Conservation (phyloP, 2,797 vertebrate species). For the Atherinosoma microstoma region DNA sequence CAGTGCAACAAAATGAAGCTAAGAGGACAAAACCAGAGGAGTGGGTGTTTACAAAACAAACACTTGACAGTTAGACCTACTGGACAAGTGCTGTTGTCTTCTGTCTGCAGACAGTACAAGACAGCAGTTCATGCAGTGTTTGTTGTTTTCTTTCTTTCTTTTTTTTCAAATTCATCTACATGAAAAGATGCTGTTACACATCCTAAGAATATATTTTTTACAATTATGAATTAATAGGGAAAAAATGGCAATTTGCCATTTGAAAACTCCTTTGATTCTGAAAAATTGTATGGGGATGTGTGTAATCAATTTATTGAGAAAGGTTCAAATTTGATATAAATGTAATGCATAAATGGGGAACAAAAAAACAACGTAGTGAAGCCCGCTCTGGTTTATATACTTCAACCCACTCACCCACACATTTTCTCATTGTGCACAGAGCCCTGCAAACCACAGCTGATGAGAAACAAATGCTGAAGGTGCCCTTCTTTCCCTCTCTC, state of each 20-base stretch:
- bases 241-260: no score
- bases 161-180: neutral
- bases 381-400: neutral
- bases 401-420: slow-evolving; percentile 41
- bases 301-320: no score
- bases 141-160: slow-evolving; percentile 3
- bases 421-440: slow-evolving; percentile 30
- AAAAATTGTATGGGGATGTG: no score
- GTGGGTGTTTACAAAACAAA: slow-evolving; percentile 72
- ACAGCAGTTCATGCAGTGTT: slow-evolving; percentile 17
- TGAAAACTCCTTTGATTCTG: no score
- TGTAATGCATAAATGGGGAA: no score
- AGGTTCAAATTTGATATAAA: no score
- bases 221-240: no score
- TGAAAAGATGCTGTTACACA: neutral
- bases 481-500: slow-evolving; percentile 21
- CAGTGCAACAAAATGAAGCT: slow-evolving; percentile 41
- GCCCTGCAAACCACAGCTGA: slow-evolving; percentile 38
- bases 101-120: slow-evolving; percentile 22
- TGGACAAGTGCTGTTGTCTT: slow-evolving; percentile 59
- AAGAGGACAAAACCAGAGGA: slow-evolving; percentile 38
- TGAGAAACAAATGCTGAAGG: slow-evolving; percentile 26
- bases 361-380: no score
- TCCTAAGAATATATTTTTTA: no score
- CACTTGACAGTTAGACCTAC: slow-evolving; percentile 56